Percentiles rank a stretch among this genome's conserved stretches.
phyloP scores from a whole-genome alignment of 2,888 invertebrate species.

The Phengaris arion region DNA sequence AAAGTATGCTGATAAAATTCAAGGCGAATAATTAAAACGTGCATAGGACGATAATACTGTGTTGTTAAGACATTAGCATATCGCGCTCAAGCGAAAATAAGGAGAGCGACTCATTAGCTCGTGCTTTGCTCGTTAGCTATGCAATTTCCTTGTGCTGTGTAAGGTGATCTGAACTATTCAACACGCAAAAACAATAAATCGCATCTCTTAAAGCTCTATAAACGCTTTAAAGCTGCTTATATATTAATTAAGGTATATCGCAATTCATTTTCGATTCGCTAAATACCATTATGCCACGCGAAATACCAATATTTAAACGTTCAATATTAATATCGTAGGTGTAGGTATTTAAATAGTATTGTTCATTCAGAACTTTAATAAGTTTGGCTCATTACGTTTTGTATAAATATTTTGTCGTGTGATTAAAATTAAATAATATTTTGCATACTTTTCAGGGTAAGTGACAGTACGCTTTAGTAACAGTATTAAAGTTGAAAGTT shows the following conservation, averaged over 20 bases:
- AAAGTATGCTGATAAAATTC: not conserved
- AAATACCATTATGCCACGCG: not conserved
- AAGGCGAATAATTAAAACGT: constrained; percentile 2
- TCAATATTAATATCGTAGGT: constrained; percentile 52
- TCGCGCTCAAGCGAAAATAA: constrained; percentile 35
- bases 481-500: not conserved
- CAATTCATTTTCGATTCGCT: constrained; percentile 1
- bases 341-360: constrained; percentile 15
- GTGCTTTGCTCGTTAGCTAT: constrained; percentile 45
- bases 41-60: constrained; percentile 20
- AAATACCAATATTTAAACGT: constrained; percentile 3
- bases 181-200: constrained; percentile 35
- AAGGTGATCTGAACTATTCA: constrained; percentile 43
- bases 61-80: constrained; percentile 37
- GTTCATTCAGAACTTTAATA: constrained; percentile 2
- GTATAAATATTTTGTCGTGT: not conserved
- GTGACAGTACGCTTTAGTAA: not conserved
- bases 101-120: constrained; percentile 43
- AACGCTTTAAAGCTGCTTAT: not conserved
- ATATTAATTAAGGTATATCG: constrained; percentile 9
- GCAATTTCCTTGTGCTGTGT: constrained; percentile 42
- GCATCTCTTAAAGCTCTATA: constrained; percentile 1
- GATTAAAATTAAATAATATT: not conserved
- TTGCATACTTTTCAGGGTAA: not conserved
- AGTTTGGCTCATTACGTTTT: constrained; percentile 3